Conservation (phyloP, 2,797 vertebrate genomes). For the Acrossocheilus fasciatus region DNA sequence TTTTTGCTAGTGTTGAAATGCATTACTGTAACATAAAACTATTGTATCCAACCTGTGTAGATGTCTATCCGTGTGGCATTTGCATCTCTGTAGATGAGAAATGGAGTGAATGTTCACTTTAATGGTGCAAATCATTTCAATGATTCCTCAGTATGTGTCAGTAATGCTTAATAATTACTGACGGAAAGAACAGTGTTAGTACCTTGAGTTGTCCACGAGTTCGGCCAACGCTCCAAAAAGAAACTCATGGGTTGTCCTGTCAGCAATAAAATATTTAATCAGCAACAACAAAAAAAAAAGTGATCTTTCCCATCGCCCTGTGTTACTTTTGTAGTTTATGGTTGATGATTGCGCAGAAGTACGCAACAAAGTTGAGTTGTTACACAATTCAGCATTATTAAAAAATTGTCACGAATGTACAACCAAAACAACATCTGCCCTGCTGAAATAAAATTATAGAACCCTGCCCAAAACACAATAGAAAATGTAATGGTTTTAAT, state of each 20-base stretch:
- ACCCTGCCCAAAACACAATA: too few species aligned
- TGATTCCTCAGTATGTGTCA: background rate
- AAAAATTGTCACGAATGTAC: background rate
- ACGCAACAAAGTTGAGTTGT: background rate
- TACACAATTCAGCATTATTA: background rate
- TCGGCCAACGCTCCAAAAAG: conserved; percentile 98
- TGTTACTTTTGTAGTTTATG: background rate
- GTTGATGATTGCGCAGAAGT: background rate
- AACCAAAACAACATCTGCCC: background rate
- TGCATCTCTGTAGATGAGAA: conserved; percentile 87
- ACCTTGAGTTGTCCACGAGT: conserved; percentile 99
- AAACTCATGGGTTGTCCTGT: conserved; percentile 98
- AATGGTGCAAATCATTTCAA: conserved; percentile 8
- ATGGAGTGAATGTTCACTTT: conserved; percentile 44
- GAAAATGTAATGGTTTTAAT: too few species aligned
- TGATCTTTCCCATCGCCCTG: background rate
- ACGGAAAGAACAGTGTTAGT: conserved; percentile 49
- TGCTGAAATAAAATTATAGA: too few species aligned
- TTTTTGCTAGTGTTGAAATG: background rate
- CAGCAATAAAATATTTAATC: conserved; percentile 62
- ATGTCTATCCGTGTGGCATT: conserved; percentile 97
- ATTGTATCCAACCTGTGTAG: conserved; percentile 84
- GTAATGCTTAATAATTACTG: conserved; percentile 5
- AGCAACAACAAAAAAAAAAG: background rate
- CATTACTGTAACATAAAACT: background rate